These are phyloP conservation scores for Caenorhabditis sp. DNA, from an alignment of 2,888 invertebrate species.

Conservation along the genomic window DNA sequence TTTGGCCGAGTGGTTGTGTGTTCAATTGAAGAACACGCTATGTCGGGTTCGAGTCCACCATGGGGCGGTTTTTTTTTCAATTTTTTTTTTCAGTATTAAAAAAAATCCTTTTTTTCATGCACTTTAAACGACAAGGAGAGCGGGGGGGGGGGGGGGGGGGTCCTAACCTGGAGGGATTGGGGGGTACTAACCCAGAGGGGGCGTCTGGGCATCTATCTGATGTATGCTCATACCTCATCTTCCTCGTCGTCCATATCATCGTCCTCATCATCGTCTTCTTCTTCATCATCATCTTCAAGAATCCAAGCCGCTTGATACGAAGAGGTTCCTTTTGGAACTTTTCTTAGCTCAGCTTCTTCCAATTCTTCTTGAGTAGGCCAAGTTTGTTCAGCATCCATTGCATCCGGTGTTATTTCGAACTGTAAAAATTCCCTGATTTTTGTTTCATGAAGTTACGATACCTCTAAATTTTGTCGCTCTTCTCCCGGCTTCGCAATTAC, in stretches of 20 bases:
- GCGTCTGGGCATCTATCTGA: too few relatives aligned
- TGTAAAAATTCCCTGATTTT: slow-evolving; percentile 7
- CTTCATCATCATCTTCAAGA: slow-evolving; percentile 71
- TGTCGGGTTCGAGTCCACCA: too few relatives aligned
- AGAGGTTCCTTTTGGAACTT: slow-evolving; percentile 92
- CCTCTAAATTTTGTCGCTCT: slow-evolving; percentile 77
- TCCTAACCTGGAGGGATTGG: too few relatives aligned
- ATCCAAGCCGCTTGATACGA: slow-evolving; percentile 90
- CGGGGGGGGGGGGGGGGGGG: too few relatives aligned
- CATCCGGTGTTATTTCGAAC: slow-evolving; percentile 76
- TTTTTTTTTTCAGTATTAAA: too few relatives aligned
- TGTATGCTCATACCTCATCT: slow-evolving; percentile 75
- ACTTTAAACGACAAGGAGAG: too few relatives aligned
- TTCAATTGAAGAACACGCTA: too few relatives aligned
- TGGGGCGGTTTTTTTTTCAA: too few relatives aligned
- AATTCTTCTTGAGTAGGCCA: slow-evolving; percentile 94
- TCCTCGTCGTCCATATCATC: slow-evolving; percentile 75
- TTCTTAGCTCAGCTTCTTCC: slow-evolving; percentile 76
- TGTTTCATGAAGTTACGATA: background rate
- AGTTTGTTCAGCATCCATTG: slow-evolving; percentile 93
- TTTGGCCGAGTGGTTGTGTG: too few relatives aligned
- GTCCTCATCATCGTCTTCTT: slow-evolving; percentile 50
- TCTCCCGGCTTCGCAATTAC: slow-evolving; percentile 52
- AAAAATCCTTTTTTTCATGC: too few relatives aligned
- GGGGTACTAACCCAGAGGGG: too few relatives aligned